Conservation (phyloP, 2,113 vertebrate genomes). For the Nettapus auritus region DNA sequence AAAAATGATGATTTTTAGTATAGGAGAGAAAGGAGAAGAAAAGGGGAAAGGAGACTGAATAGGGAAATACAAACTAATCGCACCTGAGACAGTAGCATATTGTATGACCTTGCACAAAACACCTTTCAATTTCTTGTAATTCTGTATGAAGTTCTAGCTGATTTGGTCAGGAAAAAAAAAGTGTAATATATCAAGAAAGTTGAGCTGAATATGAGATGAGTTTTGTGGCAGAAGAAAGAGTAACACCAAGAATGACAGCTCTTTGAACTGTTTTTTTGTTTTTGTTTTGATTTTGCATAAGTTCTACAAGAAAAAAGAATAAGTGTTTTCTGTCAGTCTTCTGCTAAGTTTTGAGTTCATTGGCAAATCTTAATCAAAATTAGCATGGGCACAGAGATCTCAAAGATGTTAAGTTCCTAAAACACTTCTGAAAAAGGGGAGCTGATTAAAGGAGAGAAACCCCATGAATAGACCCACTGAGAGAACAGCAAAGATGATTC, state of each 20-base stretch:
- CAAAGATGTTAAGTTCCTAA: neutral
- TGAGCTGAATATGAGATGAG: neutral
- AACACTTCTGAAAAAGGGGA: neutral
- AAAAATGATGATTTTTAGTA: neutral
- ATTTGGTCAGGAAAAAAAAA: neutral
- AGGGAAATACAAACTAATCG: neutral
- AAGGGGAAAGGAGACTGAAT: neutral
- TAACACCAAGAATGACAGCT: neutral
- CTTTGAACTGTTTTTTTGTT: neutral
- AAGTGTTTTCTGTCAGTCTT: neutral
- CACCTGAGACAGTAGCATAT: neutral
- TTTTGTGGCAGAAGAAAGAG: neutral
- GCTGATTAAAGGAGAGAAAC: neutral
- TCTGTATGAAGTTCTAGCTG: neutral
- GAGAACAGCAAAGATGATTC: neutral
- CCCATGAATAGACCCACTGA: neutral
- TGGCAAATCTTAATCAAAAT: constrained; percentile 7
- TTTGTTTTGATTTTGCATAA: neutral
- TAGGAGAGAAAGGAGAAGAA: neutral
- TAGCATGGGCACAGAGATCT: neutral
- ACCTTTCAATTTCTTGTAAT: neutral
- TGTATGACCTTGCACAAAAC: neutral
- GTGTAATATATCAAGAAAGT: neutral
- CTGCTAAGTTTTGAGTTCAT: neutral
- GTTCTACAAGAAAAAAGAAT: neutral